These are phyloP conservation scores for Synergus japonicus DNA, from an alignment of 2,888 invertebrate species.

Conservation along the genomic window DNA sequence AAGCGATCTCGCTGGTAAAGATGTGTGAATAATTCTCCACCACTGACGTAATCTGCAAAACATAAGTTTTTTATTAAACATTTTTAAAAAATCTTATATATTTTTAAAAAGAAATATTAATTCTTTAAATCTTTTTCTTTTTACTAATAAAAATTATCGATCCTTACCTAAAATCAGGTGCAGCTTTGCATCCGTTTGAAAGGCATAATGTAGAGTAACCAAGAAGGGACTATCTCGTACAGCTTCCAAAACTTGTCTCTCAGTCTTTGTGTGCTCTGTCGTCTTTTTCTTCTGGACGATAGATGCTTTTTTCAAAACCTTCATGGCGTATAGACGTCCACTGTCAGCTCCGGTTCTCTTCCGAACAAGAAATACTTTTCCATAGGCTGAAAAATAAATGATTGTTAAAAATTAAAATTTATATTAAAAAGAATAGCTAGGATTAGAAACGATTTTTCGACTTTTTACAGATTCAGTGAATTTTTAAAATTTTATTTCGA, in stretches of 20 bases:
- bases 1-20: slow-evolving; percentile 96
- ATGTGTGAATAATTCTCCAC: slow-evolving; percentile 98
- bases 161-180: slow-evolving; percentile 96
- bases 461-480: background rate
- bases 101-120: slow-evolving; percentile 38
- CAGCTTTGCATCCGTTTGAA: slow-evolving; percentile 97
- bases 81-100: background rate
- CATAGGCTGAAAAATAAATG: slow-evolving; percentile 86
- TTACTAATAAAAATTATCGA: slow-evolving; percentile 9
- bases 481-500: slow-evolving; percentile 15
- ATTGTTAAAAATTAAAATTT: background rate
- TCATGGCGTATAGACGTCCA: slow-evolving; percentile 97
- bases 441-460: background rate
- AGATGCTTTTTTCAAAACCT: slow-evolving; percentile 96
- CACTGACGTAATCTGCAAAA: slow-evolving; percentile 94
- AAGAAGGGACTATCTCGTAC: slow-evolving; percentile 97
- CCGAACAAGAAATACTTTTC: slow-evolving; percentile 96
- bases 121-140: slow-evolving; percentile 1
- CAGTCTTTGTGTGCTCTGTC: slow-evolving; percentile 97
- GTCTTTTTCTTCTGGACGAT: slow-evolving; percentile 97
- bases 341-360: slow-evolving; percentile 92
- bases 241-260: slow-evolving; percentile 96
- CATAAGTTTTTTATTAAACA: slow-evolving; percentile 46
- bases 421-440: background rate
- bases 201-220: slow-evolving; percentile 98